Base-by-base conservation (phyloP, 2,797 vertebrate genomes). In the Hapalemur alaotrensis region DNA sequence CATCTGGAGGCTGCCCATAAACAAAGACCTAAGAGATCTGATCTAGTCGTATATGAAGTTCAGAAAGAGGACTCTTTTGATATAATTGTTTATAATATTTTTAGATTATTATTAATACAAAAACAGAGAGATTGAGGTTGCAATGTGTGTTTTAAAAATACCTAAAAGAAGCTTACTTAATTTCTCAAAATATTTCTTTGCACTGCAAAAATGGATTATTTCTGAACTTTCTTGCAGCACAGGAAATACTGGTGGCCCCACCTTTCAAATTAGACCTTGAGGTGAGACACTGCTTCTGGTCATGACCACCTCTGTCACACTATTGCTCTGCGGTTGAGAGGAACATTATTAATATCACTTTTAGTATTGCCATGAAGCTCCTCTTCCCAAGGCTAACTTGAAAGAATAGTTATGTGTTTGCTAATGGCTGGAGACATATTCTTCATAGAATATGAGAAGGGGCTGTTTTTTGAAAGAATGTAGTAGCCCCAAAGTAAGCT, bases 1-100 rank as follows among this genome's bases (percentile, higher is more conserved):
- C 46, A 57, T 41, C n/a, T 95, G 61, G 70, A 95, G 73, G 43
- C 92, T 92, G 52, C 52, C 52, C 94, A 92, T 73, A 96, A 98
- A n/a, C 65, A 92, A 97, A 98, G 94, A 94, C 3, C 18, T 54
- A 81, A 65, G 72, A 80, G 6, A 76, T 73, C 92, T 73, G n/a
- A 70, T 61, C 59, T 63, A 83, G 78, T 10, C 43, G 57, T 59
- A 41, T 18, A 8, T 89, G 50, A 52, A 67, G 70, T 88, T 85
- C 83, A 73, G 43, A 61, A 32, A 35, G 25, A 79, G 63, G 41
- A 12, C 57, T 87, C 41, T 85, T 35, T 73, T 50, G 9, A 23
- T 46, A 38, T 50, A 79, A n/a, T 83, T 73, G n/a, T 54, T 79
- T 75, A 18, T 67, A 41, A 83, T 84, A 35, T 43, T 83, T 63